Conservation (phyloP, 1,140 invertebrate species). For the Aphaenogaster floridana region DNA sequence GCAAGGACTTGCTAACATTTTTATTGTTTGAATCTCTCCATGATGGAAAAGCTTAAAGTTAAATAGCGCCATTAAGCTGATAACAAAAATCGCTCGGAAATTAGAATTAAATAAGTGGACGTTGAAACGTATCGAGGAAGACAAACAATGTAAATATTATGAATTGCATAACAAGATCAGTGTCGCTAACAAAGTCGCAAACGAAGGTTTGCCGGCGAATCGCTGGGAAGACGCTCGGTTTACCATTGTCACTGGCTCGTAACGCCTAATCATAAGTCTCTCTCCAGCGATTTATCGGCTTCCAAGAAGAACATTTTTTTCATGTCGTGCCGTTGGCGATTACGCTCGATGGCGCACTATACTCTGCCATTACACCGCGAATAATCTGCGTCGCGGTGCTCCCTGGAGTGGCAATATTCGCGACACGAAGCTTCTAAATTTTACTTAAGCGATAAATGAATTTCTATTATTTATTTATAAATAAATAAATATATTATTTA, state of each 20-base stretch:
- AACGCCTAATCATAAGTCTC: slow-evolving; percentile 36
- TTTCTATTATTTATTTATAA: slow-evolving; percentile 3
- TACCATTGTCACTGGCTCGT: slow-evolving; percentile 25
- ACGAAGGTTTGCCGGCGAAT: not conserved
- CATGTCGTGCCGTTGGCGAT: slow-evolving; percentile 33
- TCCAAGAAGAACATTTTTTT: slow-evolving; percentile 60
- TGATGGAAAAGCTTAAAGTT: not conserved
- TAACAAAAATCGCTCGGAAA: not conserved
- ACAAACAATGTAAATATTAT: not conserved
- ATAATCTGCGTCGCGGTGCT: slow-evolving; percentile 48
- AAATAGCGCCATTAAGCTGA: not conserved
- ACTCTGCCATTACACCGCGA: slow-evolving; percentile 48
- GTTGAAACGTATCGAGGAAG: not conserved
- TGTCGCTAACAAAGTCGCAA: not conserved
- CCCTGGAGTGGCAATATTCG: slow-evolving; percentile 28
- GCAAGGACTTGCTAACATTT: not conserved
- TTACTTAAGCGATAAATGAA: slow-evolving; percentile 14
- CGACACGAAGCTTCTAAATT: slow-evolving; percentile 28
- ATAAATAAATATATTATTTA: not conserved
- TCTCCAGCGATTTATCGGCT: slow-evolving; percentile 48
- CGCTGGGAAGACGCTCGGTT: slow-evolving; percentile 26
- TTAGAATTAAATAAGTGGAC: slow-evolving; percentile 5
- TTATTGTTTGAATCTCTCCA: not conserved
- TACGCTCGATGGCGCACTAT: slow-evolving; percentile 44
- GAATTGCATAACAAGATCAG: slow-evolving; percentile 22